Conservation (phyloP, 2,797 vertebrate genomes). For the Chelidonichthys spinosus region DNA sequence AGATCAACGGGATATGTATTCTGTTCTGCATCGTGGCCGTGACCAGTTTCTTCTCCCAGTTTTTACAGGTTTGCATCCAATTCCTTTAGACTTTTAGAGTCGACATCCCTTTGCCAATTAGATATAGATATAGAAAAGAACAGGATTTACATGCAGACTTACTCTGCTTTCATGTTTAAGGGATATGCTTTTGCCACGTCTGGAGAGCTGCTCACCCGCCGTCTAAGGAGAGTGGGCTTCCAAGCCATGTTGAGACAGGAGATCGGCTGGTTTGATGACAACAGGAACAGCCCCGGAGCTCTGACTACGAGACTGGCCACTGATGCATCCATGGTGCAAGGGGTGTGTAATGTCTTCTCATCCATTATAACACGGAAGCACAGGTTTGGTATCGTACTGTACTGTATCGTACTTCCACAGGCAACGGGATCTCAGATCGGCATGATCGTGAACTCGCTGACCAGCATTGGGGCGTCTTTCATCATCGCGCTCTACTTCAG, state of each 20-base stretch:
- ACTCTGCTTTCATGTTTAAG: constrained; percentile 61
- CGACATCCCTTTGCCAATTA: neutral
- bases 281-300: constrained; percentile 83
- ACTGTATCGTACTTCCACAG: too few species aligned
- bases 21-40: constrained; percentile 83
- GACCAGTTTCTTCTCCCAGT: constrained; percentile 83
- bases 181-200: constrained; percentile 86
- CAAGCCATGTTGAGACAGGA: constrained; percentile 86
- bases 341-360: constrained; percentile 66
- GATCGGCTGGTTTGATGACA: constrained; percentile 86
- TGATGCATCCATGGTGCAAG: constrained; percentile 88
- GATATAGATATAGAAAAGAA: neutral
- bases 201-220: constrained; percentile 85
- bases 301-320: constrained; percentile 86
- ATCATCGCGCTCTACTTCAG: constrained; percentile 89
- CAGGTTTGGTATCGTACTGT: neutral
- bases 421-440: constrained; percentile 88
- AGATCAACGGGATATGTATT: constrained; percentile 83
- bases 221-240: constrained; percentile 84
- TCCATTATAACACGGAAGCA: neutral
- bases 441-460: constrained; percentile 85
- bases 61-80: constrained; percentile 81
- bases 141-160: neutral
- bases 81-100: neutral
- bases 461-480: constrained; percentile 83